These are phyloP conservation scores for Sussaba pulchella DNA, from an alignment of 2,888 invertebrate species.

Conservation along the genomic window DNA sequence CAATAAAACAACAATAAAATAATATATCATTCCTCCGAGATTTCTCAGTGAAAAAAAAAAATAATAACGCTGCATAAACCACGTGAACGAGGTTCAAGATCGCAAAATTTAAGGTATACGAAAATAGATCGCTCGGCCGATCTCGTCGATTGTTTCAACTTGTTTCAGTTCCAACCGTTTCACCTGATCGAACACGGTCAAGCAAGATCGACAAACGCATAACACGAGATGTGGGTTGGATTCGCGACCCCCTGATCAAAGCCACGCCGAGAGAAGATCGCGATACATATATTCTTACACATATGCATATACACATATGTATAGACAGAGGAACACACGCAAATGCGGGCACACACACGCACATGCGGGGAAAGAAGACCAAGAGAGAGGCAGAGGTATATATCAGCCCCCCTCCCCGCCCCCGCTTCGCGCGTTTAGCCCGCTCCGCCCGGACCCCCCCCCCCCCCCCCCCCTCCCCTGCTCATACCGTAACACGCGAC, in stretches of 20 bases:
- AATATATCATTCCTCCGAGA: too few relatives aligned
- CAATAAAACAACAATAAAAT: too few relatives aligned
- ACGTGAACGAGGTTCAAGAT: conserved; percentile 63
- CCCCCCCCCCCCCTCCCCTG: conserved; percentile 43
- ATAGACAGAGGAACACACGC: conserved; percentile 36
- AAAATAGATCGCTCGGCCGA: conserved; percentile 53
- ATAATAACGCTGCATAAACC: conserved; percentile 34
- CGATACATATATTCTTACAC: conserved; percentile 44
- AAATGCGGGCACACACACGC: too few relatives aligned
- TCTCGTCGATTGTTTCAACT: conserved; percentile 40
- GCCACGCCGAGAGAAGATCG: conserved; percentile 68
- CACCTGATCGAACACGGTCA: conserved; percentile 67
- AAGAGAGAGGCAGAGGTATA: conserved; percentile 5
- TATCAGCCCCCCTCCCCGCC: conserved; percentile 32
- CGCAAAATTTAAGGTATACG: conserved; percentile 61
- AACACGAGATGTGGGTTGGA: conserved; percentile 68
- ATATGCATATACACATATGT: conserved; percentile 54
- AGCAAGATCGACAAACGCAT: conserved; percentile 64
- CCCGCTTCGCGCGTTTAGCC: conserved; percentile 55
- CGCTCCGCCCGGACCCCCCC: conserved; percentile 52
- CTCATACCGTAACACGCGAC: conserved; percentile 63
- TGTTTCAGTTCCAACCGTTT: conserved; percentile 52
- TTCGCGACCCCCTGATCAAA: conserved; percentile 71
- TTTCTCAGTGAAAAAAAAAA: conserved; percentile 29
- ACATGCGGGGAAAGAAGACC: conserved; percentile 16